phyloP scores from a whole-genome alignment of 2,888 invertebrate species.

The Aproaerema taeniolella region DNA sequence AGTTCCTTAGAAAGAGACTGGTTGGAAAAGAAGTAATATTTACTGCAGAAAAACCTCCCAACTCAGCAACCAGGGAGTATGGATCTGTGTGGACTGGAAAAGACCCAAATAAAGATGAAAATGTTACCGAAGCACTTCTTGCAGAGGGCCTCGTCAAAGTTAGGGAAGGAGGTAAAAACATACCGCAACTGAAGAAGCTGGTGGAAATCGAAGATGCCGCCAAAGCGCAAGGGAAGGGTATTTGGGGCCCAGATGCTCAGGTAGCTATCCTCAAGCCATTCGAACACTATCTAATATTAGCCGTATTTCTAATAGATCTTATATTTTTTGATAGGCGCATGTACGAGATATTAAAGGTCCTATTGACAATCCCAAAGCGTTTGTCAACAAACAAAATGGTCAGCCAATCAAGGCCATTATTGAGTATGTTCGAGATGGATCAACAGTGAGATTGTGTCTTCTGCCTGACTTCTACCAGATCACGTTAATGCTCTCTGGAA shows the following conservation, averaged over 20 bases:
- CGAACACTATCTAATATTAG: neutral
- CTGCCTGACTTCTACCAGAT: slow-evolving; percentile 94
- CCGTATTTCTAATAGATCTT: neutral
- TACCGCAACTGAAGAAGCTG: slow-evolving; percentile 81
- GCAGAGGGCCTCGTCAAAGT: slow-evolving; percentile 94
- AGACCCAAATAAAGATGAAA: slow-evolving; percentile 87
- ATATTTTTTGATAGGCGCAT: slow-evolving; percentile 73
- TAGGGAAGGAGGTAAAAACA: slow-evolving; percentile 74
- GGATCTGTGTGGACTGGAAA: slow-evolving; percentile 91
- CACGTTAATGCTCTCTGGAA: slow-evolving; percentile 97
- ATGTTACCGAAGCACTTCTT: slow-evolving; percentile 91
- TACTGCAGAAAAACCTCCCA: slow-evolving; percentile 88
- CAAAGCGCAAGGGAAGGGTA: slow-evolving; percentile 91
- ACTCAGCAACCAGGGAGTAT: slow-evolving; percentile 89
- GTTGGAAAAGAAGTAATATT: slow-evolving; percentile 94
- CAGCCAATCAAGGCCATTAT: slow-evolving; percentile 95
- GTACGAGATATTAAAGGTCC: slow-evolving; percentile 93
- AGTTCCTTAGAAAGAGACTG: slow-evolving; percentile 93
- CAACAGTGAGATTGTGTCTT: slow-evolving; percentile 94
- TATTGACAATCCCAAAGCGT: slow-evolving; percentile 84
- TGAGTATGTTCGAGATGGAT: slow-evolving; percentile 98
- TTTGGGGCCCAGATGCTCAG: slow-evolving; percentile 78
- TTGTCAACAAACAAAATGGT: slow-evolving; percentile 89
- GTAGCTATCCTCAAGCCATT: slow-evolving; percentile 28
- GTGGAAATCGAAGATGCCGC: slow-evolving; percentile 94